Evolutionary conservation across 2,888 invertebrate genomes (phyloP).

Genomic region (Amblyjoppa proteus): DNA sequence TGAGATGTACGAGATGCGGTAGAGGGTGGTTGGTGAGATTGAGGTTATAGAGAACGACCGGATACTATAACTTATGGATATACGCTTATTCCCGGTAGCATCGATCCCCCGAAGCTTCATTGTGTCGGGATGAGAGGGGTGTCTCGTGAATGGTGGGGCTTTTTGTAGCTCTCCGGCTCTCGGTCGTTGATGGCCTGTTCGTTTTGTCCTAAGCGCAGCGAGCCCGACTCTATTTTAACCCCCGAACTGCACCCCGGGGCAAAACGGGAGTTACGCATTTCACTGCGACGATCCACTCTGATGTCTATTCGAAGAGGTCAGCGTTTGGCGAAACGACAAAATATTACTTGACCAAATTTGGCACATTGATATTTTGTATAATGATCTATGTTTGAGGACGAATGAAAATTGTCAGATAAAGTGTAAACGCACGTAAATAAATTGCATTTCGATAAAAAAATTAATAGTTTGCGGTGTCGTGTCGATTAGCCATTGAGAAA

Average conservation of each 20-base stretch:
- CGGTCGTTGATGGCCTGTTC: conserved; percentile 51
- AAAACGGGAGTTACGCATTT: too few species aligned
- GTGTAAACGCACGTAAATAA: too few species aligned
- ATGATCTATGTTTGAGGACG: too few species aligned
- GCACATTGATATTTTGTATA: too few species aligned
- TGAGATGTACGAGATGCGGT: conserved; percentile 1
- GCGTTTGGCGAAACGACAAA: too few species aligned
- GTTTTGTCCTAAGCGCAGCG: conserved; percentile 36
- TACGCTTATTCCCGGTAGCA: conserved; percentile 48
- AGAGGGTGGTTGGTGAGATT: conserved; percentile 42
- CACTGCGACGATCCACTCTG: too few species aligned
- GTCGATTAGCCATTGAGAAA: too few species aligned
- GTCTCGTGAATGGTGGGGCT: conserved; percentile 44
- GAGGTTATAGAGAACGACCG: conserved; percentile 55
- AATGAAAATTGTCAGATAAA: too few species aligned
- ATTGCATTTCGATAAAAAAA: too few species aligned
- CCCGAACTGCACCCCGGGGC: neutral
- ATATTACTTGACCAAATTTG: too few species aligned
- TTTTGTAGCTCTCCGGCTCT: conserved; percentile 35
- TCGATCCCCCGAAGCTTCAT: conserved; percentile 52
- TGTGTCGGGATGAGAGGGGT: conserved; percentile 28
- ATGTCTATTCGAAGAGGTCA: too few species aligned
- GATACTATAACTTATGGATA: conserved; percentile 59
- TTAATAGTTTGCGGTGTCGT: too few species aligned
- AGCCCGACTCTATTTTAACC: neutral